These are phyloP conservation scores for Junonia oenone DNA, from an alignment of 2,888 invertebrate genomes.

Conservation along the genomic window DNA sequence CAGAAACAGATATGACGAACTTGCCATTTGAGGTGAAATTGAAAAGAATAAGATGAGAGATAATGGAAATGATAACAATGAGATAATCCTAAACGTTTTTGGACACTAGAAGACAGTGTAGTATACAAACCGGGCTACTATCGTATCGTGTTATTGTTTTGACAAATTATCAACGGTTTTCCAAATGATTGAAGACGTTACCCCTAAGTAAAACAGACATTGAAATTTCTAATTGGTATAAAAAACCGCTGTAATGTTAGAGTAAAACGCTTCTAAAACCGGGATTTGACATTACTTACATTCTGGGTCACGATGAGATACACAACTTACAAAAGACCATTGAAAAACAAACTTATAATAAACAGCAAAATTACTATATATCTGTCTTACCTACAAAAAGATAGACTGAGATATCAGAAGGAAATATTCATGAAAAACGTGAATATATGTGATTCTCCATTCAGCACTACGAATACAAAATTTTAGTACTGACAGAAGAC, in stretches of 20 bases:
- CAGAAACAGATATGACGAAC: conserved; percentile 35
- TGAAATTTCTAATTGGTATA: conserved; percentile 5
- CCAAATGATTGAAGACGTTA: background rate
- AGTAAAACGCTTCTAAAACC: conserved; percentile 62
- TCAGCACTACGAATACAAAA: conserved; percentile 79
- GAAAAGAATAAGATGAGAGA: conserved; percentile 54
- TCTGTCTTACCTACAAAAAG: conserved; percentile 66
- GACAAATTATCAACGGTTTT: conserved; percentile 20
- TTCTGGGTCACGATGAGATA: conserved; percentile 68
- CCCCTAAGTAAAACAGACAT: background rate
- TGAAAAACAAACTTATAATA: conserved; percentile 27
- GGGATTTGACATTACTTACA: conserved; percentile 68
- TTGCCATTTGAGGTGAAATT: conserved; percentile 37
- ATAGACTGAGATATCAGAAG: conserved; percentile 65
- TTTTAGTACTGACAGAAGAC: conserved; percentile 62
- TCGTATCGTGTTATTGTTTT: conserved; percentile 37
- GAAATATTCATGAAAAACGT: conserved; percentile 73
- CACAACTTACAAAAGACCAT: conserved; percentile 41
- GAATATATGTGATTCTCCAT: conserved; percentile 75
- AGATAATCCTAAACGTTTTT: conserved; percentile 58
- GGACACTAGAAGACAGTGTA: conserved; percentile 30
- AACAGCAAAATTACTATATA: conserved; percentile 13
- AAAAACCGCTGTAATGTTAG: conserved; percentile 20
- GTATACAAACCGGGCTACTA: conserved; percentile 34
- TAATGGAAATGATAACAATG: conserved; percentile 61